phyloP scores from a whole-genome alignment of 1,140 invertebrate species.

The Physella acuta region DNA sequence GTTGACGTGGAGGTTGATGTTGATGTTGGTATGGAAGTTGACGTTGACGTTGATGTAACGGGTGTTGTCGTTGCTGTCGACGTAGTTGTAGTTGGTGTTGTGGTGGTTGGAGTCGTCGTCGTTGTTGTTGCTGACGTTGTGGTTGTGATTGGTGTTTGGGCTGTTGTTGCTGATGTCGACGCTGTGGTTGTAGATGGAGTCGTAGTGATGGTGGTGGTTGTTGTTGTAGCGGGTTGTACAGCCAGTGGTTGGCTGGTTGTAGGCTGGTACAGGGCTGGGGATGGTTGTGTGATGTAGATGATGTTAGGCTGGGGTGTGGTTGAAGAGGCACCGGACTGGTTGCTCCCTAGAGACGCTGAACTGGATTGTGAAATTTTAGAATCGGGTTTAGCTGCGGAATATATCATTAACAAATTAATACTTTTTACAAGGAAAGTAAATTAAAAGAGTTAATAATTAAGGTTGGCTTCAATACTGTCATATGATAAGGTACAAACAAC shows the following conservation, averaged over 20 bases:
- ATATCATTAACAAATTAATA: no score
- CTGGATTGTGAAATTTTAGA: no score
- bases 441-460: no score
- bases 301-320: no score
- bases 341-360: no score
- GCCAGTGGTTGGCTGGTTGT: background rate
- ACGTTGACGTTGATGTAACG: background rate
- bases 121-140: background rate
- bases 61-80: background rate
- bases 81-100: background rate
- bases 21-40: background rate
- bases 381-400: no score
- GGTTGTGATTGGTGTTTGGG: background rate
- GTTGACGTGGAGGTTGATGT: background rate
- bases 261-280: no score
- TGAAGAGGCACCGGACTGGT: no score
- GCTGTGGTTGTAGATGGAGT: background rate
- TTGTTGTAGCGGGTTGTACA: background rate
- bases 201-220: background rate
- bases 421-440: no score
- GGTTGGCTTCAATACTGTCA: no score
- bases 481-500: no score
- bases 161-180: background rate
- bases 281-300: no score
- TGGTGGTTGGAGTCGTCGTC: background rate